Evolutionary conservation across 2,888 invertebrate genomes (phyloP).

Genomic region (Synanthedon formicaeformis): DNA sequence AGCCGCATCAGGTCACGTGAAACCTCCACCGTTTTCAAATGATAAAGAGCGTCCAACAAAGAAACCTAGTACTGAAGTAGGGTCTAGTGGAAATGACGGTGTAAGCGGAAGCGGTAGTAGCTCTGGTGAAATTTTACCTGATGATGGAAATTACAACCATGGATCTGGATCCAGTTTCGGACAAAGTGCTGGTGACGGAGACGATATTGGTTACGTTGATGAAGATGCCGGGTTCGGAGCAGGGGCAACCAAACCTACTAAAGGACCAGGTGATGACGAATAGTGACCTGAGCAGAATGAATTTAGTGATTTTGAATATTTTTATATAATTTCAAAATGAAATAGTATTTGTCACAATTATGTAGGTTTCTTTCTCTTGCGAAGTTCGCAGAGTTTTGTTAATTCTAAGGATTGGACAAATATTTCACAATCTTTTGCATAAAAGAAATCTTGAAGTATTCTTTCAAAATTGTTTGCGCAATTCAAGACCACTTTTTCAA

Average conservation of each 20-base stretch:
- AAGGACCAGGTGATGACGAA: conserved; percentile 62
- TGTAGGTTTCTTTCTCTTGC: no score
- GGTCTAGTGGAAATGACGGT: conserved; percentile 11
- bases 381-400: no score
- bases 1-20: conserved; percentile 70
- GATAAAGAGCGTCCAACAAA: conserved; percentile 40
- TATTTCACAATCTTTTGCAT: neutral
- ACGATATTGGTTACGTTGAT: conserved; percentile 37
- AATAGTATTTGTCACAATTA: no score
- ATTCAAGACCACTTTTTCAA: neutral
- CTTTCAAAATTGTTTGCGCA: neutral
- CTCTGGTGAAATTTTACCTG: conserved; percentile 4
- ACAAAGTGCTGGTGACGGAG: conserved; percentile 9
- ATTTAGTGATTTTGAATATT: conserved; percentile 48
- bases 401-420: no score
- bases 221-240: conserved; percentile 41
- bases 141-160: conserved; percentile 5
- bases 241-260: conserved; percentile 37
- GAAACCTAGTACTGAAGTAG: conserved; percentile 17
- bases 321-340: neutral
- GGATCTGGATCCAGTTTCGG: conserved; percentile 4
- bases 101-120: conserved; percentile 6
- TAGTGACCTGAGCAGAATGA: conserved; percentile 47
- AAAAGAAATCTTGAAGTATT: neutral
- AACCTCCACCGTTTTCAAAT: conserved; percentile 55